Conservation (phyloP, 1,140 invertebrate genomes). For the Drosophila ananassae region DNA sequence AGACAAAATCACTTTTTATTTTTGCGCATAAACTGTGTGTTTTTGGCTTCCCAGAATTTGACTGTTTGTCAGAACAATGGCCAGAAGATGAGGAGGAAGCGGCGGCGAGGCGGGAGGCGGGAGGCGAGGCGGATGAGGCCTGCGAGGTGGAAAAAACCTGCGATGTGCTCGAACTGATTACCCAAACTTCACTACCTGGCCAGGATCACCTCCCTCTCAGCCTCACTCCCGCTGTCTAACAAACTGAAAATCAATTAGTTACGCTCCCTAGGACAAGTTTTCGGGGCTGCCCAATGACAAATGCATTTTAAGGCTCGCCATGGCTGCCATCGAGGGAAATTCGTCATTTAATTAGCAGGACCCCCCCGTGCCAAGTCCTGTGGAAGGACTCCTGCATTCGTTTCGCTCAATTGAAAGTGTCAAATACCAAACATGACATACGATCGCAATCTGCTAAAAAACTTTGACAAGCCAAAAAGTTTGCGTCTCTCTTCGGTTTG, state of each 20-base stretch:
- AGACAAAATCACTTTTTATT: slow-evolving; percentile 77
- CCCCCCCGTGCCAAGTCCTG: slow-evolving; percentile 5
- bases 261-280: slow-evolving; percentile 45
- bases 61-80: slow-evolving; percentile 58
- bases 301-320: slow-evolving; percentile 61
- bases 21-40: slow-evolving; percentile 75
- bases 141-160: slow-evolving; percentile 62
- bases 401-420: slow-evolving; percentile 70
- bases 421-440: slow-evolving; percentile 72
- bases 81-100: slow-evolving; percentile 18
- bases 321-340: slow-evolving; percentile 43
- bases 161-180: slow-evolving; percentile 69
- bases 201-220: slow-evolving; percentile 30
- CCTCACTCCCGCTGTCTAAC: slow-evolving; percentile 42
- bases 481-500: slow-evolving; percentile 13
- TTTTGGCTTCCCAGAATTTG: slow-evolving; percentile 73
- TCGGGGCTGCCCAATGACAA: slow-evolving; percentile 54
- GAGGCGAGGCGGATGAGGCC: slow-evolving; percentile 13
- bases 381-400: slow-evolving; percentile 58
- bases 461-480: slow-evolving; percentile 39
- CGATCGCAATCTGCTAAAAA: slow-evolving; percentile 60
- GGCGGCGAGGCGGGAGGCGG: slow-evolving; percentile 46
- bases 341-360: slow-evolving; percentile 64
- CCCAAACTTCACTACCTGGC: slow-evolving; percentile 68
- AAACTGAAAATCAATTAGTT: slow-evolving; percentile 79